Conservation (phyloP, 2,888 invertebrate genomes). For the Drepana falcataria region DNA sequence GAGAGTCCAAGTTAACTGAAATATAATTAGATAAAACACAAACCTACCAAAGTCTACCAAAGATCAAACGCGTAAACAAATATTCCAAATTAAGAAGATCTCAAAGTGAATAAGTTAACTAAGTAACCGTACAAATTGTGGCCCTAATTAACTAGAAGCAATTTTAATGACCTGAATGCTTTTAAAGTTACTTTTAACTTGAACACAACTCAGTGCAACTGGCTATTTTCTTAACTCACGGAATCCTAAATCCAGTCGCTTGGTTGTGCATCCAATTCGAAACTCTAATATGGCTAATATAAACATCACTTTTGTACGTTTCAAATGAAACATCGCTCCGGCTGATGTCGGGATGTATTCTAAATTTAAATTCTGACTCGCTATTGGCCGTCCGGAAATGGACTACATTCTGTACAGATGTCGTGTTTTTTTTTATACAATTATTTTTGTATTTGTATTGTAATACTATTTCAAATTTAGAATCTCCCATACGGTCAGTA, state of each 20-base stretch:
- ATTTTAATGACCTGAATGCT: slow-evolving; percentile 12
- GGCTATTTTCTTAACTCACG: slow-evolving; percentile 15
- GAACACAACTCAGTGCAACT: slow-evolving; percentile 6
- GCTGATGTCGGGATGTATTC: slow-evolving; percentile 30
- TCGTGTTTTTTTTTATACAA: slow-evolving; percentile 21
- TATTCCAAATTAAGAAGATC: slow-evolving; percentile 4
- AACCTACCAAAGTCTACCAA: not conserved
- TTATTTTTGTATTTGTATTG: not conserved
- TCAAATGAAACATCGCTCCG: slow-evolving; percentile 11
- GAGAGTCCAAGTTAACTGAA: not conserved
- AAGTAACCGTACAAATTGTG: slow-evolving; percentile 4
- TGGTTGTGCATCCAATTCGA: slow-evolving; percentile 15
- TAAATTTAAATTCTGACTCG: slow-evolving; percentile 43
- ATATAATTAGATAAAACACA: not conserved
- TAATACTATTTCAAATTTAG: too few relatives aligned
- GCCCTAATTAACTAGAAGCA: slow-evolving; percentile 15
- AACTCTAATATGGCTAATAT: slow-evolving; percentile 16
- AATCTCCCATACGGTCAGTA: too few relatives aligned
- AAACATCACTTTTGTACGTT: slow-evolving; percentile 14
- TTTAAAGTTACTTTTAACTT: slow-evolving; percentile 10
- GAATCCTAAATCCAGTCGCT: slow-evolving; percentile 7
- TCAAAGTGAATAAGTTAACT: slow-evolving; percentile 10
- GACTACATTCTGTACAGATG: slow-evolving; percentile 39
- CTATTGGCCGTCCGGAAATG: slow-evolving; percentile 43
- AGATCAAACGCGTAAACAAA: not conserved